Base-by-base conservation (phyloP, 2,888 invertebrate species). In the Acronicta leporina region DNA sequence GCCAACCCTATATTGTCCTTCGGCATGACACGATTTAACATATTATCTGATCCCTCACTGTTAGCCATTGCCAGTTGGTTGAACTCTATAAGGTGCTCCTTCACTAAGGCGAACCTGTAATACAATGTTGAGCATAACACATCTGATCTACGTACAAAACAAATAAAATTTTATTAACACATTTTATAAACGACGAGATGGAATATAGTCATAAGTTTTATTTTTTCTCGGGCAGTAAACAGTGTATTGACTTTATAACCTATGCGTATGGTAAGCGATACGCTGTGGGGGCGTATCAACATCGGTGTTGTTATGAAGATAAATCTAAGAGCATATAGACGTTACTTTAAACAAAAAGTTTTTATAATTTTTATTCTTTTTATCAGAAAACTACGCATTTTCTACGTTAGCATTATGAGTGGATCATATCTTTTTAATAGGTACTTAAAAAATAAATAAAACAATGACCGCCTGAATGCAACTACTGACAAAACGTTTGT, bases 1-100 rank as follows among this genome's bases (percentile, higher is more conserved):
- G 99, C 99, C 75, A 99, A 94, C 6, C 99, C 99, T 82, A 99
- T 99, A 95, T 99, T 99, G 94, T 99, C 99, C 88, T 99, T 99
- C 54, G 99, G 99, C 99, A 99, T 99, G 49, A 99, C 99, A 78
- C 99, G 96, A 94, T 99, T 99, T 83, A 99, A 94, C 99, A 99
- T 99, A 90, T 99, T 98, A 89, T 99, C 99, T 47, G 98, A 98
- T 48, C 99, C 99, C 86, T 99, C 99, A 20, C 99, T 99, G 90
- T 99, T 99, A 25, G 99, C 98, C 98, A 99, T 99, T 25, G 99
- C 99, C 83, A 99, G 95, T 95, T 99, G 98, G 94, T 99, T 99
- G 95, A 99, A 99, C 95, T 99, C 99, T 79, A 99, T 98, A 85
- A 99, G 95, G 92, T 99, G 98, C 91, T 99, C 98, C 91, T 98